phyloP scores from a whole-genome alignment of 35 echinoderm and acorn worm genomes.

The Patiria miniata region DNA sequence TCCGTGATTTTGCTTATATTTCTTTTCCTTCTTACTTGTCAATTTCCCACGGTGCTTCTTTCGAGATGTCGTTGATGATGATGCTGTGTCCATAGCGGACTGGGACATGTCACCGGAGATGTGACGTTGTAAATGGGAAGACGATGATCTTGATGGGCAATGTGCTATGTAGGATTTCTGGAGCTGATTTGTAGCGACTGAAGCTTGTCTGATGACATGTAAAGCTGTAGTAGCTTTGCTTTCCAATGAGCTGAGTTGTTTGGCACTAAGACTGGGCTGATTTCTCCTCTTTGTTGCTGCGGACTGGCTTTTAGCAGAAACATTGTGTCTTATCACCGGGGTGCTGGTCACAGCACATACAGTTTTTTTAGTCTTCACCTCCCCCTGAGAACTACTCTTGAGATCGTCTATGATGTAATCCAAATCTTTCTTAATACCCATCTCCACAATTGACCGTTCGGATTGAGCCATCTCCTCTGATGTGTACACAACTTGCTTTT shows the following conservation, averaged over 20 bases:
- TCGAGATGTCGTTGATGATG: not conserved
- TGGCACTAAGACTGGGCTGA: not conserved
- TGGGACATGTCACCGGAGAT: not conserved
- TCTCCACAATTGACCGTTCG: not conserved
- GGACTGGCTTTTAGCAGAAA: not conserved
- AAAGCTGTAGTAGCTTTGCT: constrained; percentile 25
- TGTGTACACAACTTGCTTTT: no score
- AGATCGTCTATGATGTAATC: constrained; percentile 25
- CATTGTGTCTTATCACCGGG: constrained; percentile 1
- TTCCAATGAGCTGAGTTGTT: not conserved
- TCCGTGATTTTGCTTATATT: not conserved
- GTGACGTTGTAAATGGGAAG: not conserved
- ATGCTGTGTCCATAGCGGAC: not conserved
- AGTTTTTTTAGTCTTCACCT: not conserved
- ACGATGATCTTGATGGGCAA: not conserved
- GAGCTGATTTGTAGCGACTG: not conserved
- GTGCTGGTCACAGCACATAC: not conserved
- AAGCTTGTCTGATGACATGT: not conserved
- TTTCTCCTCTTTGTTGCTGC: not conserved
- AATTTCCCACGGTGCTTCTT: not conserved
- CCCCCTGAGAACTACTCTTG: not conserved
- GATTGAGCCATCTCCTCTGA: no score
- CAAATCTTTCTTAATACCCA: not conserved
- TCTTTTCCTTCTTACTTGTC: no score
- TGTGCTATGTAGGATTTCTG: not conserved